Evolutionary conservation across 2,888 invertebrate genomes (phyloP).

Genomic region (Mesoligia furuncula): DNA sequence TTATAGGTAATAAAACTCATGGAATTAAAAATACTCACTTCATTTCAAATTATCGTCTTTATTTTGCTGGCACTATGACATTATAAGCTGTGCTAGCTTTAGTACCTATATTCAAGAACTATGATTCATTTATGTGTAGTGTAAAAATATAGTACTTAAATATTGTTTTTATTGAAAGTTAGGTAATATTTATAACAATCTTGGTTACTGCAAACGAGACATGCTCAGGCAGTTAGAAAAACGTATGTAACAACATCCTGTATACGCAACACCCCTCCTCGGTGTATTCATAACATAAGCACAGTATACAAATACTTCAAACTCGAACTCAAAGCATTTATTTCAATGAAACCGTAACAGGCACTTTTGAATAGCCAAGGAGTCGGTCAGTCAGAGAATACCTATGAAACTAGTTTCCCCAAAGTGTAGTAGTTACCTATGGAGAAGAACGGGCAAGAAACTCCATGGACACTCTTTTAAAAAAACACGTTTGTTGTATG

Average conservation of each 20-base stretch:
- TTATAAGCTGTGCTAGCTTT: background rate
- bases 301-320: no score
- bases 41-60: slow-evolving; percentile 2
- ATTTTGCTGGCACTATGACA: background rate
- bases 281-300: no score
- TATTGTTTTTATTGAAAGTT: background rate
- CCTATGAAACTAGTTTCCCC: no score
- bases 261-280: background rate
- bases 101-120: background rate
- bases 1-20: background rate
- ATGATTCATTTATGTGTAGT: background rate
- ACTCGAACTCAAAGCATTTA: no score
- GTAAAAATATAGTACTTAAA: background rate
- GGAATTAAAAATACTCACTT: background rate
- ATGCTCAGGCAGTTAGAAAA: background rate
- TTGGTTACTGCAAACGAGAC: background rate
- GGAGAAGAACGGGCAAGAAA: no score
- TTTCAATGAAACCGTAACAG: no score
- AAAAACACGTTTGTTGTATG: no score
- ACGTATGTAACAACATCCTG: background rate
- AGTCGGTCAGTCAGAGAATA: no score
- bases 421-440: no score
- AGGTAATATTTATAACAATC: background rate
- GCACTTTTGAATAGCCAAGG: no score
- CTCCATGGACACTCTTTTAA: no score